Conservation (phyloP, 1,140 invertebrate genomes). For the Holotrichia oblita region DNA sequence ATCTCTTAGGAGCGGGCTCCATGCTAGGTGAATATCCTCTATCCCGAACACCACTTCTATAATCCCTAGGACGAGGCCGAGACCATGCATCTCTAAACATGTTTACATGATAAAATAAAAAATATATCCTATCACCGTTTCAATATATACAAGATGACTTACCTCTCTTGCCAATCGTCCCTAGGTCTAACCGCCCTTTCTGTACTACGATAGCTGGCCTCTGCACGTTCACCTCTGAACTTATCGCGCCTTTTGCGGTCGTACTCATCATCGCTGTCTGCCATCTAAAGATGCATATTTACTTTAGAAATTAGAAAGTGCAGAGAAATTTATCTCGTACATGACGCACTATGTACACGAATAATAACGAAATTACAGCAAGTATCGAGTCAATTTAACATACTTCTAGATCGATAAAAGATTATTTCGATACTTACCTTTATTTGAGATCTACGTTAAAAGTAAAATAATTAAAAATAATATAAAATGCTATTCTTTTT, state of each 20-base stretch:
- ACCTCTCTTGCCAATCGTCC: conserved; percentile 78
- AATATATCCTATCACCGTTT: not conserved
- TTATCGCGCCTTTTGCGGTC: conserved; percentile 89
- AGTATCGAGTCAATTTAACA: not conserved
- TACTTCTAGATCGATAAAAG: not conserved
- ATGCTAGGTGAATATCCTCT: conserved; percentile 82
- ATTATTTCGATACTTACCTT: not conserved
- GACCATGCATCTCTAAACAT: conserved; percentile 69
- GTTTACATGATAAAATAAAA: not conserved
- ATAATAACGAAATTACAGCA: not conserved
- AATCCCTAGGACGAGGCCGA: conserved; percentile 71
- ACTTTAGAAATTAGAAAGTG: conserved; percentile 34
- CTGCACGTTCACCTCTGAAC: conserved; percentile 85
- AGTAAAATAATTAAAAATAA: conserved; percentile 17
- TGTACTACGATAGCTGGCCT: conserved; percentile 79
- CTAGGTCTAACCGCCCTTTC: conserved; percentile 75
- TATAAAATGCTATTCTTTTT: not conserved
- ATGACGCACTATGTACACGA: not conserved
- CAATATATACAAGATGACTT: not conserved
- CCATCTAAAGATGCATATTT: conserved; percentile 68
- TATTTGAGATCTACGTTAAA: not conserved
- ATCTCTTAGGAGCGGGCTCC: conserved; percentile 83
- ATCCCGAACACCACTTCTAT: conserved; percentile 65
- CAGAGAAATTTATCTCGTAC: not conserved
- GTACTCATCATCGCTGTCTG: conserved; percentile 91